phyloP scores from a whole-genome alignment of 2,797 vertebrate species.

The Poeciliopsis paucimaculata region DNA sequence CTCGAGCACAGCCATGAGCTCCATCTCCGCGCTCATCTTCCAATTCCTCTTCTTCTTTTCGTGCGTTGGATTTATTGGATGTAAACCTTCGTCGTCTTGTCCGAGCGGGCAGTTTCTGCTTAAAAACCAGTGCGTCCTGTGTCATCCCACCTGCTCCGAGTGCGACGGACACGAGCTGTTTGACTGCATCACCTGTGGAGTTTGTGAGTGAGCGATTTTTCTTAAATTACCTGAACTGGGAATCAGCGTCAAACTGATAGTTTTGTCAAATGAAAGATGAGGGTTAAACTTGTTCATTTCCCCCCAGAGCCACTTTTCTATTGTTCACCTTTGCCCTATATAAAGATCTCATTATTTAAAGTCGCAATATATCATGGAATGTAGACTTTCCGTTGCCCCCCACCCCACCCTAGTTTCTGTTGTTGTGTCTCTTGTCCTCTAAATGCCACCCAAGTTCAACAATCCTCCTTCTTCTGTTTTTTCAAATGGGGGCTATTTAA shows the following conservation, averaged over 20 bases:
- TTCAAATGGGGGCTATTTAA: conserved; percentile 43
- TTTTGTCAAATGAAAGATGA: not conserved
- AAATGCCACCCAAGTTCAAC: conserved; percentile 45
- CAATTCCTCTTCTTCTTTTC: conserved; percentile 41
- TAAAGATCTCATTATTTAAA: not conserved
- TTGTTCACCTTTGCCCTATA: not conserved
- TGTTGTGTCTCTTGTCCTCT: conserved; percentile 4
- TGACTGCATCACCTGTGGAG: conserved; percentile 84
- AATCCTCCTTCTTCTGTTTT: conserved; percentile 26
- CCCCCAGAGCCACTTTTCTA: not conserved
- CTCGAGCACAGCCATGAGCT: conserved; percentile 61
- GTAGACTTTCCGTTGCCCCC: not conserved
- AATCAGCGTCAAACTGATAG: not conserved
- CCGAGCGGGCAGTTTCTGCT: conserved; percentile 81
- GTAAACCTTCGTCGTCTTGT: conserved; percentile 68
- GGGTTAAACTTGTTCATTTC: not conserved
- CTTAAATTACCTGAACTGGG: not conserved
- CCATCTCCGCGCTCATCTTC: conserved; percentile 32
- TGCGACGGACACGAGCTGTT: conserved; percentile 84
- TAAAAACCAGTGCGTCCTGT: conserved; percentile 82
- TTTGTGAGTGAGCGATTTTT: conserved; percentile 73
- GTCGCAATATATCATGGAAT: not conserved
- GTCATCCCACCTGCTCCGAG: conserved; percentile 84
- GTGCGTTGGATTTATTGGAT: conserved; percentile 50
- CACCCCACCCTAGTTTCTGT: not conserved